A percentile compares a stretch with the other conserved stretches of the same genome.
These are phyloP conservation scores for Eupeodes luniger DNA, from an alignment of 2,888 invertebrate genomes.

Conservation along the genomic window DNA sequence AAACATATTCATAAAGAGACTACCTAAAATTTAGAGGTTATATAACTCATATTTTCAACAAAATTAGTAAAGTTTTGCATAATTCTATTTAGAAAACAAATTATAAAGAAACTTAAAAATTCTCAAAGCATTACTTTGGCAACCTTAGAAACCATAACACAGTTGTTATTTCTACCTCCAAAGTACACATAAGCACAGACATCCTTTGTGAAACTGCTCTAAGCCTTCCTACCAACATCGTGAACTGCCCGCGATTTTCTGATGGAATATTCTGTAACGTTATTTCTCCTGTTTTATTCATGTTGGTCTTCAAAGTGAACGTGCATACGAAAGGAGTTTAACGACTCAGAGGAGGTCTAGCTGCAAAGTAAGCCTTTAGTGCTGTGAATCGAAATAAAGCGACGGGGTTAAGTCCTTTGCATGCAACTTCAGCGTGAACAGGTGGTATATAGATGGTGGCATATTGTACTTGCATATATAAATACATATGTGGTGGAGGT, in stretches of 20 bases:
- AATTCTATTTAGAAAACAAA: too few relatives aligned
- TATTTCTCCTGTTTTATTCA: conserved; percentile 71
- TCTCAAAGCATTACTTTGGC: background rate
- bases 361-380: conserved; percentile 53
- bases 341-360: conserved; percentile 57
- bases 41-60: too few relatives aligned
- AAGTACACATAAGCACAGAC: conserved; percentile 46
- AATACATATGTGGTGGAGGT: too few relatives aligned
- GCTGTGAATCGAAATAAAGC: conserved; percentile 53
- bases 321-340: conserved; percentile 48
- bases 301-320: conserved; percentile 60
- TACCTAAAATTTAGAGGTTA: too few relatives aligned
- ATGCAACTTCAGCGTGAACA: conserved; percentile 53
- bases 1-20: too few relatives aligned
- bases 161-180: conserved; percentile 5
- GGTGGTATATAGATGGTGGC: conserved; percentile 55
- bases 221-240: conserved; percentile 49
- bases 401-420: conserved; percentile 64
- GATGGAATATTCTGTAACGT: conserved; percentile 58
- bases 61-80: too few relatives aligned
- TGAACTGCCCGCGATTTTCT: conserved; percentile 43
- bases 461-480: conserved; percentile 49
- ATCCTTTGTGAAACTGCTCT: conserved; percentile 57
- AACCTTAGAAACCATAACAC: conserved; percentile 22
- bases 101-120: too few relatives aligned